Percentiles rank a stretch among this genome's conserved stretches.
Evolutionary conservation across 2,888 invertebrate species (phyloP).

Genomic region (Scaptomyza polygonia): DNA sequence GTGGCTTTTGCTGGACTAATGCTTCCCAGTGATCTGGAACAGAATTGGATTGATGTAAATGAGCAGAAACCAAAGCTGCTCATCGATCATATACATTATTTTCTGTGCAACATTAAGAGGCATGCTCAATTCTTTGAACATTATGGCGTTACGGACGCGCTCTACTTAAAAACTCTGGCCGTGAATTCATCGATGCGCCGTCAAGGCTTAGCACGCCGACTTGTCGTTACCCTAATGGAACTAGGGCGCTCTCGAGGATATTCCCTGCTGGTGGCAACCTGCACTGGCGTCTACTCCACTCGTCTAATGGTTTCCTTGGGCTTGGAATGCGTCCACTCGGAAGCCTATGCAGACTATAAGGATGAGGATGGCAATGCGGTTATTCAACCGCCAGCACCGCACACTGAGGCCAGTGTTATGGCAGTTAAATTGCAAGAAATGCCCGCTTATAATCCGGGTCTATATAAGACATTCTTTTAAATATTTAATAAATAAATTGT

Average conservation of each 20-base stretch:
- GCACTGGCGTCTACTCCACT: constrained; percentile 71
- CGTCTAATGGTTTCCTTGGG: constrained; percentile 60
- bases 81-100: constrained; percentile 54
- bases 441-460: constrained; percentile 20
- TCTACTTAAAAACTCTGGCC: constrained; percentile 49
- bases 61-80: constrained; percentile 13
- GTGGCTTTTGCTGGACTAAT: constrained; percentile 32
- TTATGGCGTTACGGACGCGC: constrained; percentile 46
- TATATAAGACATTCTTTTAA: constrained; percentile 23
- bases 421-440: constrained; percentile 17
- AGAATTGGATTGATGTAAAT: constrained; percentile 29
- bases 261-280: constrained; percentile 61
- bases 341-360: constrained; percentile 63
- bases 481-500: too few relatives aligned
- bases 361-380: constrained; percentile 55
- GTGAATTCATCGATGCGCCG: constrained; percentile 55
- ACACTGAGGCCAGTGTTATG: constrained; percentile 45
- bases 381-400: constrained; percentile 60
- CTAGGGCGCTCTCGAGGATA: constrained; percentile 57
- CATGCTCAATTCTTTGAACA: constrained; percentile 61
- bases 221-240: constrained; percentile 60
- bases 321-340: constrained; percentile 60
- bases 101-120: constrained; percentile 63
- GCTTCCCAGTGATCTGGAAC: constrained; percentile 43
- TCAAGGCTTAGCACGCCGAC: constrained; percentile 61